Conservation (phyloP, 2,113 vertebrate genomes). For the Pristiophorus japonicus region DNA sequence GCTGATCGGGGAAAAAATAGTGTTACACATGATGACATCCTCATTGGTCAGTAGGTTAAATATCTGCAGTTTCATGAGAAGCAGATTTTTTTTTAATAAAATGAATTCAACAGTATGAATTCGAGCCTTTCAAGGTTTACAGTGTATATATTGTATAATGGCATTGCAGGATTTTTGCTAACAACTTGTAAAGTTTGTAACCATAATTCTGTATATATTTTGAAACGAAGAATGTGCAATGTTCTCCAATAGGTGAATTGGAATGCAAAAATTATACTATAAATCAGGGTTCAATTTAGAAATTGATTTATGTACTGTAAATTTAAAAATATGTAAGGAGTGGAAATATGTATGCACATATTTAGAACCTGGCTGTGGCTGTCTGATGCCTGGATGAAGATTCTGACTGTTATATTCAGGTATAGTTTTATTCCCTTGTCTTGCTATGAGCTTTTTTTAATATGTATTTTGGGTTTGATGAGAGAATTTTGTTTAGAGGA, state of each 20-base stretch:
- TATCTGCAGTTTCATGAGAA: not conserved
- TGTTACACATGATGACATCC: not conserved
- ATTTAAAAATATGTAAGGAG: not conserved
- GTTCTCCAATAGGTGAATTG: not conserved
- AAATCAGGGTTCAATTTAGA: conserved; percentile 13
- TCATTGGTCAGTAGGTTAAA: not conserved
- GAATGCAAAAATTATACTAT: not conserved
- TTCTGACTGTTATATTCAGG: not conserved
- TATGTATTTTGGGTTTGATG: not conserved
- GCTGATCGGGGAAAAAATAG: not conserved
- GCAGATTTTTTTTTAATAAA: conserved; percentile 5
- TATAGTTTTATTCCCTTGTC: not conserved
- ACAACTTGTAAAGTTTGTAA: conserved; percentile 27
- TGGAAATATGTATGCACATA: not conserved
- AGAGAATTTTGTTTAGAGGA: not conserved
- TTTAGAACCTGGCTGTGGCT: not conserved
- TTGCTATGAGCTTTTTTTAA: not conserved
- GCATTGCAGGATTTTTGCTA: conserved; percentile 15
- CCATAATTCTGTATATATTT: conserved; percentile 23
- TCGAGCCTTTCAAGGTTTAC: not conserved
- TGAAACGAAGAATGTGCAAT: conserved; percentile 14
- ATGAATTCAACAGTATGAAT: not conserved
- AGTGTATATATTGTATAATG: not conserved
- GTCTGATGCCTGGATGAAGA: not conserved
- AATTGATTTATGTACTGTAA: not conserved